Base-by-base conservation (phyloP, 2,888 invertebrate species). In the Nemoura dubitans region DNA sequence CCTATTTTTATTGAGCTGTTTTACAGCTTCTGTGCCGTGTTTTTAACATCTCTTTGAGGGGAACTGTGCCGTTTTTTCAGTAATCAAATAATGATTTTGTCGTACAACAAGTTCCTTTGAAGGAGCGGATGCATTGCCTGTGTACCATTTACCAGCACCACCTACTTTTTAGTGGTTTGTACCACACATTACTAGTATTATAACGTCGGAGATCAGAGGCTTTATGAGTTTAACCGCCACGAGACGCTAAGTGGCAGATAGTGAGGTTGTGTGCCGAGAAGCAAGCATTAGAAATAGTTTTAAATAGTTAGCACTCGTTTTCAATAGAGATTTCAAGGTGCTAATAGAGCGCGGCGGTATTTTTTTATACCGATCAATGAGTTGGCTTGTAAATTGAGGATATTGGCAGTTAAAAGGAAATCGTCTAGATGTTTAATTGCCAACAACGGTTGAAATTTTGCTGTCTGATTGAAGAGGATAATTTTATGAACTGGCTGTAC, bases 271-370 rank as follows among this genome's bases (percentile, higher is more conserved):
- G 21, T 76, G 25, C n/a, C n/a, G n/a, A n/a, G n/a, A n/a, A n/a
- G n/a, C n/a, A n/a, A n/a, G n/a, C 21, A 76, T 80, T 80, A 25
- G 80, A 80, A 80, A 80, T 7, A 80, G 80, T 80, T 80, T 25
- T 3, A 7, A 80, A 80, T 27, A 26, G 27, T 80, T 80, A 25
- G 26, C 80, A 80, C 28, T 80, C 14, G 5, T 14, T n/a, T 16
- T 81, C 16, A 81, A 81, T 81, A 30, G 81, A 30, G 16, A 0
- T 2, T 29, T 10, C 5, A 30, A 30, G 10, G 81, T 81, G 81
- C 14, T 81, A 81, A 81, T 29, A 29, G n/a, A 21, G 2, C 5
- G 81, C 29, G 30, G n/a, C 30, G 81, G 1, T 21, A 0, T n/a
- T 28, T 28, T 28, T 78, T 78, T 26, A 0, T 21, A 3, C 21